A percentile compares a stretch with the other conserved stretches of the same genome.
Evolutionary conservation across 2,888 invertebrate species (phyloP).

Genomic region (Cylindroiulus punctatus): DNA sequence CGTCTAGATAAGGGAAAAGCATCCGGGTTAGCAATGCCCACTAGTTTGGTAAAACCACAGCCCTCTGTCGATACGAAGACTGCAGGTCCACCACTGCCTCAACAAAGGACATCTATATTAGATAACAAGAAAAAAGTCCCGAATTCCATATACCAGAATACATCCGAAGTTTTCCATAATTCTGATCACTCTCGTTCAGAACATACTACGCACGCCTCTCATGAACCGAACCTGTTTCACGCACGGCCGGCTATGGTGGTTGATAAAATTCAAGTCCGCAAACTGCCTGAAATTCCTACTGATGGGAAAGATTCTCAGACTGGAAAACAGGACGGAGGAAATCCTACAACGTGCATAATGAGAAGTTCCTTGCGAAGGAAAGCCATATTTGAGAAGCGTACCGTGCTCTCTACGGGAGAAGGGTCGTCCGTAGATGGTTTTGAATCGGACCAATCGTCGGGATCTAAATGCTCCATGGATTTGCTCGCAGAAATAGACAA

Average conservation of each 20-base stretch:
- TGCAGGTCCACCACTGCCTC: not conserved
- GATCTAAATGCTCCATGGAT: slow-evolving; percentile 37
- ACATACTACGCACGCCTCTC: not conserved
- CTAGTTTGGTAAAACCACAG: not conserved
- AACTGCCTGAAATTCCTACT: not conserved
- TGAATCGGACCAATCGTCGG: not conserved
- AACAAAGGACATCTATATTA: slow-evolving; percentile 40
- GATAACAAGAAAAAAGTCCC: not conserved
- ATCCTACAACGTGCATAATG: not conserved
- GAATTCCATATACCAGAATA: slow-evolving; percentile 16
- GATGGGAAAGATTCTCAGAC: not conserved
- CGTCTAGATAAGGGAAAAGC: not conserved
- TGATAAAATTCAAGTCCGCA: not conserved
- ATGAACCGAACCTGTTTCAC: not conserved
- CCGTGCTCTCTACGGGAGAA: not conserved
- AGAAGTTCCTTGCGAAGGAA: slow-evolving; percentile 39
- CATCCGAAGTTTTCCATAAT: not conserved
- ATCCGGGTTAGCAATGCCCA: not conserved
- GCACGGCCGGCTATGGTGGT: slow-evolving; percentile 25
- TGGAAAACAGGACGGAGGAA: not conserved
- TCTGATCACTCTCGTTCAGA: not conserved
- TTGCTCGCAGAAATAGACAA: slow-evolving; percentile 53
- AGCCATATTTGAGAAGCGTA: slow-evolving; percentile 36
- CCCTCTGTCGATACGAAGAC: slow-evolving; percentile 1
- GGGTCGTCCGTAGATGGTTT: not conserved